These are phyloP conservation scores for Myioborus melanocephalus DNA, from an alignment of 2,797 vertebrate genomes.

Conservation along the genomic window DNA sequence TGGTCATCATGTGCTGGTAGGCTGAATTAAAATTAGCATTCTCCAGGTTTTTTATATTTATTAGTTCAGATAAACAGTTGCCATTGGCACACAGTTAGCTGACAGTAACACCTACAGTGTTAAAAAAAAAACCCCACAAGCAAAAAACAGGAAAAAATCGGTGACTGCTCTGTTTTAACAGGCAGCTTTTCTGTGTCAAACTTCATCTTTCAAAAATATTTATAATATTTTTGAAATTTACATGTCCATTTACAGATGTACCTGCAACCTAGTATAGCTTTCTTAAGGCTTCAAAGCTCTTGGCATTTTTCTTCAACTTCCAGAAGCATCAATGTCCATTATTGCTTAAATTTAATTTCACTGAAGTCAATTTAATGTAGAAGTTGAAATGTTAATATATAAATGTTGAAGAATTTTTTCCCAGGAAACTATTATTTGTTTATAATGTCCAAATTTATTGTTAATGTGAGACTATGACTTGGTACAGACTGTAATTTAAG, in stretches of 20 bases:
- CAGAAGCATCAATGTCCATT: neutral
- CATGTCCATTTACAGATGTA: neutral
- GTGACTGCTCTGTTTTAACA: neutral
- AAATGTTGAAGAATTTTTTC: neutral
- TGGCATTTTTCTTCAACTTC: neutral
- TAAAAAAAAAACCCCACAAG: neutral
- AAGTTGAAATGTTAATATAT: neutral
- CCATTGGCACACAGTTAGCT: neutral
- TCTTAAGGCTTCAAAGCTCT: neutral
- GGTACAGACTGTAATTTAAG: neutral
- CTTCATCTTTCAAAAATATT: neutral
- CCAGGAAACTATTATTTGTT: neutral
- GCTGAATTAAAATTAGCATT: neutral
- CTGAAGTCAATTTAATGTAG: neutral
- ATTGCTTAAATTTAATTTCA: neutral
- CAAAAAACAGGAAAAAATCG: neutral
- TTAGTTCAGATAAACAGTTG: conserved; percentile 25
- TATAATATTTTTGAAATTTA: neutral
- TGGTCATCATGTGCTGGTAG: neutral
- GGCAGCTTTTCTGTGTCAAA: neutral
- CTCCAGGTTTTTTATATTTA: neutral
- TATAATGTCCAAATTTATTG: neutral
- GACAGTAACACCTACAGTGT: neutral
- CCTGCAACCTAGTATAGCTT: neutral
- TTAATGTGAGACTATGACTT: neutral